Base-by-base conservation (phyloP, 2,113 vertebrate genomes). In the Corapipo altera region DNA sequence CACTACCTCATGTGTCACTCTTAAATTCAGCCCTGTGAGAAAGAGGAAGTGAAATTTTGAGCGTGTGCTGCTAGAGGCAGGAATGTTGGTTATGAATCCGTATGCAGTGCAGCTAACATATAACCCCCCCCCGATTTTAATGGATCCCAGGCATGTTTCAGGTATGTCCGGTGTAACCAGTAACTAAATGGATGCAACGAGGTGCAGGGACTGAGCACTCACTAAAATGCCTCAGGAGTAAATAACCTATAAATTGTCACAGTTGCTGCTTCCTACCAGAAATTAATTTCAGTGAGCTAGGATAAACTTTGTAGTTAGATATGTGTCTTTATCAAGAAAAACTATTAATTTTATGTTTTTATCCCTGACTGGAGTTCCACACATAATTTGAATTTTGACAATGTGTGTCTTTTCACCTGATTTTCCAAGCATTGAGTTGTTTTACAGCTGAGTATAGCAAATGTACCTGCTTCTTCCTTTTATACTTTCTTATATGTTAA, bases 101-200 rank as follows among this genome's bases (percentile, higher is more conserved):
- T 35, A 12, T 13, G 39, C 65, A 65, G 33, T 37, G 24, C 65
- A 70, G n/a, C 28, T 76, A 44, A 55, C 5, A 49, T 37, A 35
- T 67, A 70, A 37, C 8, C 23, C 41, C 15, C 8, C 44, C 51
- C 15, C n/a, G 26, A 7, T 1, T 89, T 61, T 49, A 52, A 54
- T 44, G 30, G 46, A 61, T 80, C 43, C 65, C 52, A 64, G 72
- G 65, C 32, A 22, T 48, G 32, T 86, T 95, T 93, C 61, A 71
- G 49, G 84, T 93, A 16, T 39, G n/a, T 75, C 94, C 1, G 9
- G 70, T 78, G 46, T 78, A 81, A 92, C 86, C 70, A 69, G 80
- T 83, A 95, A 41, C 57, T 81, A 64, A 85, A n/a, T 78, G 51
- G 54, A 59, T 81, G 76, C 93, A 87, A 57, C 91, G 89, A 75